Evolutionary conservation across 2,797 vertebrate genomes (phyloP).

Genomic region (Hipposideros larvatus): DNA sequence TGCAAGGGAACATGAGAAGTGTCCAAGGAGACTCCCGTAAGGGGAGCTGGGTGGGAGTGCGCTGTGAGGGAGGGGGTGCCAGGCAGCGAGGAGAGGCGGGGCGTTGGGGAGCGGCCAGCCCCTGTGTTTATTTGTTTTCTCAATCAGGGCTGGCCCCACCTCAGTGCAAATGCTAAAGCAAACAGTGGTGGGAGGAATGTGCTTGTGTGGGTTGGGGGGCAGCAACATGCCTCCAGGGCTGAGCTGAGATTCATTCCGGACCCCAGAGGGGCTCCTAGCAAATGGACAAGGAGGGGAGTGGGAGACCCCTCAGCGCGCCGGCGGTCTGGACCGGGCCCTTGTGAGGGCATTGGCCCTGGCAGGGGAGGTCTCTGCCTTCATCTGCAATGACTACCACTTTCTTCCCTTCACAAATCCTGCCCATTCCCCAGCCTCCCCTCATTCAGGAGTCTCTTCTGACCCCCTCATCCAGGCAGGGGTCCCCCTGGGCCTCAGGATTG

Average conservation of each 20-base stretch:
- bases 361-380: neutral
- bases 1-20: neutral
- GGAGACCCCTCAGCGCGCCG: neutral
- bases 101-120: neutral
- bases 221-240: neutral
- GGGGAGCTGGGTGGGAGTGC: neutral
- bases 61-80: neutral
- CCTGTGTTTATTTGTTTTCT: slow-evolving; percentile 4
- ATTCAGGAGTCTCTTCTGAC: neutral
- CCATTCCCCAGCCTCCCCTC: too few species aligned
- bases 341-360: neutral
- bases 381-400: neutral
- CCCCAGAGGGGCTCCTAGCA: neutral
- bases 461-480: too few species aligned
- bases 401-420: neutral
- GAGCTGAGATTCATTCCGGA: neutral
- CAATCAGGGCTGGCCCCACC: neutral
- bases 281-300: neutral
- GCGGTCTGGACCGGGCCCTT: neutral
- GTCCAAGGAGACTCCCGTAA: too few species aligned
- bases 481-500: neutral
- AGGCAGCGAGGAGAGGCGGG: neutral
- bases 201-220: neutral
- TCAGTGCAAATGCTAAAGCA: neutral
- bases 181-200: neutral